Evolutionary conservation across 2,113 vertebrate genomes (phyloP).

Genomic region (Clupea harengus): DNA sequence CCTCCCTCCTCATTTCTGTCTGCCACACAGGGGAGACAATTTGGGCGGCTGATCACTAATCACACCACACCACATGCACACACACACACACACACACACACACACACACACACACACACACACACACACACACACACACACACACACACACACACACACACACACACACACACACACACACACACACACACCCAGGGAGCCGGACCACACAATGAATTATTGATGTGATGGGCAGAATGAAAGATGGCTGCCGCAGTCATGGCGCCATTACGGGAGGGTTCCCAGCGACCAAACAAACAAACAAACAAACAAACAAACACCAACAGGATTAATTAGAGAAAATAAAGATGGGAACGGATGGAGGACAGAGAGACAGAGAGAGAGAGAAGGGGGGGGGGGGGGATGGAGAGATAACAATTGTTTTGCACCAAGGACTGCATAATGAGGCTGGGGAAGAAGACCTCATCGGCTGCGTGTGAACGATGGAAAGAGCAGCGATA

Average conservation of each 20-base stretch:
- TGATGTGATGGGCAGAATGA: conserved; percentile 50
- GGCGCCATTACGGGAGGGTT: conserved; percentile 36
- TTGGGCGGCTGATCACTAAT: conserved; percentile 47
- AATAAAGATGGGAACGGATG: conserved; percentile 12
- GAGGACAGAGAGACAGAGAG: conserved; percentile 15
- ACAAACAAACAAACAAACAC: conserved; percentile 48
- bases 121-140: too few relatives aligned
- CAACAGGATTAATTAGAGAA: conserved; percentile 27
- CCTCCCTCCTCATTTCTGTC: conserved; percentile 23
- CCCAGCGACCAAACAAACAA: conserved; percentile 40
- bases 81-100: too few relatives aligned
- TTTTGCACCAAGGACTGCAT: background rate
- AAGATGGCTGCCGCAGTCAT: conserved; percentile 36
- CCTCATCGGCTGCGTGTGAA: background rate
- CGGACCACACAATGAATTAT: conserved; percentile 46
- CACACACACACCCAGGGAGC: conserved; percentile 37
- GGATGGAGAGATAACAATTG: background rate
- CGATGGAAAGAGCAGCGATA: too few relatives aligned
- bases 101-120: too few relatives aligned
- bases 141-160: too few relatives aligned
- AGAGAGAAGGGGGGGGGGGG: background rate
- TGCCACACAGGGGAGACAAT: conserved; percentile 44
- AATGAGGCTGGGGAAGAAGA: background rate
- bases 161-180: too few relatives aligned
- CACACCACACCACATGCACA: too few relatives aligned